Conservation (phyloP, 2,888 invertebrate species). For the Melieria crassipennis region DNA sequence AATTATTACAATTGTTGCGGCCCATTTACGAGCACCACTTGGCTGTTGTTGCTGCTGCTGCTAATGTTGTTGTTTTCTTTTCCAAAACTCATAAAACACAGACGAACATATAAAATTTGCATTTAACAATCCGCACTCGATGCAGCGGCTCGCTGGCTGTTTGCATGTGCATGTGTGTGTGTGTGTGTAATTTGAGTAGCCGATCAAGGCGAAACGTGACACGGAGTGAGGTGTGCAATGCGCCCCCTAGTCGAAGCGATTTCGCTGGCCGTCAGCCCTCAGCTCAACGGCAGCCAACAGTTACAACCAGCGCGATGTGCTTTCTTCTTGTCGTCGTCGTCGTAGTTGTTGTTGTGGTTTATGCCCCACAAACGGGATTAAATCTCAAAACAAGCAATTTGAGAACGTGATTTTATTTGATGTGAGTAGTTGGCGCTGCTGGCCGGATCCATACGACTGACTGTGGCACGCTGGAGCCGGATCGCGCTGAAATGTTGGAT, state of each 20-base stretch:
- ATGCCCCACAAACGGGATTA: slow-evolving; percentile 19
- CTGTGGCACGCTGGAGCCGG: neutral
- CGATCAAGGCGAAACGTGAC: neutral
- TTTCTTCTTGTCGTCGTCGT: neutral
- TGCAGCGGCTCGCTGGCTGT: neutral
- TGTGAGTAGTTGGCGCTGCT: slow-evolving; percentile 22
- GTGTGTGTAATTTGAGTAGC: neutral
- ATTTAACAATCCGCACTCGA: slow-evolving; percentile 7
- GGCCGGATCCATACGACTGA: neutral
- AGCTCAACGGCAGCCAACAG: neutral
- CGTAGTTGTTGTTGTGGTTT: slow-evolving; percentile 14
- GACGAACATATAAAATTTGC: slow-evolving; percentile 14
- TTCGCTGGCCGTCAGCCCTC: neutral
- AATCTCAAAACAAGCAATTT: slow-evolving; percentile 29
- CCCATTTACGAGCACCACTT: slow-evolving; percentile 15
- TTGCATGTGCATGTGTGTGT: neutral
- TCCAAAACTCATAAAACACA: slow-evolving; percentile 9
- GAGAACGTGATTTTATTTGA: slow-evolving; percentile 32
- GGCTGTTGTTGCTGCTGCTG: slow-evolving; percentile 2
- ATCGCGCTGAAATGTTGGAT: neutral
- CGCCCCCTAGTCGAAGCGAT: neutral
- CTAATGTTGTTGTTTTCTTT: slow-evolving; percentile 3
- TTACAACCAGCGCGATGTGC: neutral
- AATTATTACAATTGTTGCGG: slow-evolving; percentile 18
- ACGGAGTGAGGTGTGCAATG: too few relatives aligned